Percentiles rank a stretch among this genome's conserved stretches.
These are phyloP conservation scores for Poecile montanus DNA, from an alignment of 2,797 vertebrate species.

Conservation along the genomic window DNA sequence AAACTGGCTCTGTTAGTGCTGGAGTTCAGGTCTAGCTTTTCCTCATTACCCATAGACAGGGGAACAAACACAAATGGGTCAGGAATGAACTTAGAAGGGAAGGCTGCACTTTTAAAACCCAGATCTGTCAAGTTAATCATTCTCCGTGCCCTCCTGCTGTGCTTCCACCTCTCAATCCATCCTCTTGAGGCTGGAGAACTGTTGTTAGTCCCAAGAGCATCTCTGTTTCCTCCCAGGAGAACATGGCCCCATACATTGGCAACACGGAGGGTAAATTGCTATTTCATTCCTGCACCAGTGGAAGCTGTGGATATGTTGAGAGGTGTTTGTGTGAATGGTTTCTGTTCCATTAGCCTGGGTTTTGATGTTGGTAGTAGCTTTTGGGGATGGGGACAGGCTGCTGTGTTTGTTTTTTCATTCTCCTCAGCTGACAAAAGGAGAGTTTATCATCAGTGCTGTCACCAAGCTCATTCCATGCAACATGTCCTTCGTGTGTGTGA, in stretches of 20 bases:
- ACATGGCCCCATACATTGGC: neutral
- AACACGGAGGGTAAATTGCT: neutral
- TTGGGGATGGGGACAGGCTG: neutral
- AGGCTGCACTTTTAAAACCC: slow-evolving; percentile 75
- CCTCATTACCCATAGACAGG: neutral
- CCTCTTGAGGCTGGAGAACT: slow-evolving; percentile 54
- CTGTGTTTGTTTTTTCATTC: slow-evolving; percentile 5
- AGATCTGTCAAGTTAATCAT: slow-evolving; percentile 57
- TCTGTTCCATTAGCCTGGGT: slow-evolving; percentile 19
- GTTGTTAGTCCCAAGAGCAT: slow-evolving; percentile 20
- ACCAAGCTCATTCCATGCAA: slow-evolving; percentile 66
- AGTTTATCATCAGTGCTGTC: slow-evolving; percentile 24
- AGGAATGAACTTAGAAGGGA: slow-evolving; percentile 46
- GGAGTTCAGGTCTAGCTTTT: neutral
- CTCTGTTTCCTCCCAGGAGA: slow-evolving; percentile 36
- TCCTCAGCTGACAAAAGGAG: slow-evolving; percentile 51
- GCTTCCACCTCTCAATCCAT: slow-evolving; percentile 69
- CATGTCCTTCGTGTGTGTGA: slow-evolving; percentile 80
- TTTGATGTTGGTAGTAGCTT: neutral
- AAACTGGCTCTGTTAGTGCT: neutral
- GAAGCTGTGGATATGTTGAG: slow-evolving; percentile 62
- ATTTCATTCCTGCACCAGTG: neutral
- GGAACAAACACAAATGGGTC: neutral
- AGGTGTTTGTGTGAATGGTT: slow-evolving; percentile 38
- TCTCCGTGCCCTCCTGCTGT: slow-evolving; percentile 65